Conservation (phyloP, 1,140 invertebrate species). For the Heliconius nattereri region DNA sequence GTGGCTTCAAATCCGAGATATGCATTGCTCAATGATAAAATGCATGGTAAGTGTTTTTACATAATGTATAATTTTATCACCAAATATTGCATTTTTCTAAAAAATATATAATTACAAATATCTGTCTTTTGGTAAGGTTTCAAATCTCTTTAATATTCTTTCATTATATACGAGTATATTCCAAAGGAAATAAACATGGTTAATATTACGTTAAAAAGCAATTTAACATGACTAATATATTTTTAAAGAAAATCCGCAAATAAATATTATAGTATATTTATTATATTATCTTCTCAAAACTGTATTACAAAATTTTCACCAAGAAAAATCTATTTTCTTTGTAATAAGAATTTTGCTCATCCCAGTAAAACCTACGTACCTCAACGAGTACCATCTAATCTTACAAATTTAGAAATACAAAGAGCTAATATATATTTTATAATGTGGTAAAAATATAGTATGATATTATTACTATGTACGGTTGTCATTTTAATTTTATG, state of each 20-base stretch:
- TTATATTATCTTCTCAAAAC: not conserved
- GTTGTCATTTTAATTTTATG: no score
- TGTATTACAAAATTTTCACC: not conserved
- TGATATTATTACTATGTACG: no score
- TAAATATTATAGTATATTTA: not conserved
- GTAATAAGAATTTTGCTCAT: not conserved
- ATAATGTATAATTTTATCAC: not conserved
- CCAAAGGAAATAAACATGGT: no score
- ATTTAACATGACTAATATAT: no score
- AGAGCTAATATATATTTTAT: not conserved
- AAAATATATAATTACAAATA: no score
- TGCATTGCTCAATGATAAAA: conserved; percentile 88
- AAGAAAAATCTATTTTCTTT: not conserved
- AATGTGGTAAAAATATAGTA: not conserved
- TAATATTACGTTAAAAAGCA: no score
- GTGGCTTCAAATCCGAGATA: conserved; percentile 91
- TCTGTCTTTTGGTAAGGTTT: no score
- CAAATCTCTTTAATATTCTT: no score
- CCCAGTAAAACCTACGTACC: not conserved
- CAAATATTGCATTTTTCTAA: no score
- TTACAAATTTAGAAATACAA: not conserved
- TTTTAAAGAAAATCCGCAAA: no score
- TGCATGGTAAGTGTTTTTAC: conserved; percentile 84
- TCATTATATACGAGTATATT: no score
- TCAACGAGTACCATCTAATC: not conserved